Evolutionary conservation across 2,888 invertebrate genomes (phyloP), one percentile per base, ranked within the genome.

Genomic region (Oligia latruncula): DNA sequence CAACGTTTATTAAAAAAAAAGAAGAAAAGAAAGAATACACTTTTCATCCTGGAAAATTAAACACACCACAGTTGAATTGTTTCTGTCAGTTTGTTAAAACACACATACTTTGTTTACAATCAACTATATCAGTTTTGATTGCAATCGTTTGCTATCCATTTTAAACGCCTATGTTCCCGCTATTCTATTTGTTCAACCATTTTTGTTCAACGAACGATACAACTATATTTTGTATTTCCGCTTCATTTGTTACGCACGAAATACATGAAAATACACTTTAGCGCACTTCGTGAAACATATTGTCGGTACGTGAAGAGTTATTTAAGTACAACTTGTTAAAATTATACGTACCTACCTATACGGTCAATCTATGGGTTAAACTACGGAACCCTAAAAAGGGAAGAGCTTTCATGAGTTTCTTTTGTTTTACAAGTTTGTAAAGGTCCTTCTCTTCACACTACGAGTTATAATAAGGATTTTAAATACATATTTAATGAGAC

Each of bases 251-350:
- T 78, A 80, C 80, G 85, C 87, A 87, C 82, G 85, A 67, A 87
- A 87, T 86, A 87, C 87, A 87, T 77, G 87, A 46, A 80, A 87
- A 78, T 71, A 87, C 85, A 82, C 87, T 85, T 87, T 68, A 79
- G 78, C 72, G 60, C 65, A 87, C 60, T 82, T 43, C 62, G 74
- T 70, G 74, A 77, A 80, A 82, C 78, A 85, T 77, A 87, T 85
- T 77, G 67, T 81, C 15, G 46, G n/a, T 62, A 82, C 72, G 78
- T 82, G 74, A 43, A 74, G 55, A 70, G 73, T 60, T 81, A 40
- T 77, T 76, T 71, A 73, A 83, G 70, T 71, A 70, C 65, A 65
- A 40, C 29, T 35, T 79, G 66, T 80, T 70, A 46, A 79, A 80
- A 80, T 83, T 80, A 15, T 58, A 23, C 58, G 49, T 68, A 66